Base-by-base conservation (phyloP, 2,797 vertebrate species). In the Paguma larvata region DNA sequence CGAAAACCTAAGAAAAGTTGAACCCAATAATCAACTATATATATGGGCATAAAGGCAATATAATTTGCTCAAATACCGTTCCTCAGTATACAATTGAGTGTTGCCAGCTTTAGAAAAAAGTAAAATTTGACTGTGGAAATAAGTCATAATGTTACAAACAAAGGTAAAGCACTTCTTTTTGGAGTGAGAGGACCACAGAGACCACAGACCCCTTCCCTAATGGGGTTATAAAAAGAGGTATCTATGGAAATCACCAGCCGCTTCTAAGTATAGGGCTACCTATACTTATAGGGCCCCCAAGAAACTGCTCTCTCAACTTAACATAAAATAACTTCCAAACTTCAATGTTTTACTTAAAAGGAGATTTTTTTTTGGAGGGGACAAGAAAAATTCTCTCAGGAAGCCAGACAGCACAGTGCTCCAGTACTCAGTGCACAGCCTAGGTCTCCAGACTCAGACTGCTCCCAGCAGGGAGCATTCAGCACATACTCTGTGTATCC, bases 261-360 rank as follows among this genome's bases (percentile, higher is more conserved):
- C 12, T 63, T 89, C 68, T 84, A 6, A 30, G 48, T 51, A 41
- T 68, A 32, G 30, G 59, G 38, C 56, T 91, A 62, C 32, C 72
- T 44, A 10, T 59, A 59, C 56, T 59, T 59, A 23, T 9, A 59
- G 21, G 56, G 56, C 7, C 19, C 44, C 23, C 10, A 34, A 86
- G 75, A 93, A 89, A 85, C 46, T 41, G 30, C 56, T 53, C 51
- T 89, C 11, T 59, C 16, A 10, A 96, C 7, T 63, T 38, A 46
- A 59, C 16, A 88, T 53, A 67, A 95, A 63, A 25, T 25, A 7
- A 59, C 46, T 79, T 77, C 6, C 32, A 85, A 75, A 77, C 27
- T 91, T 83, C 30, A 65, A 6, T 75, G 62, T 62, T 27, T 38
- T 82, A 51, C 65, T 96, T 73, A 34, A 79, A 27, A 85, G 80